These are phyloP conservation scores for Ganaspis brasiliensis DNA, from an alignment of 2,888 invertebrate genomes.

Conservation along the genomic window DNA sequence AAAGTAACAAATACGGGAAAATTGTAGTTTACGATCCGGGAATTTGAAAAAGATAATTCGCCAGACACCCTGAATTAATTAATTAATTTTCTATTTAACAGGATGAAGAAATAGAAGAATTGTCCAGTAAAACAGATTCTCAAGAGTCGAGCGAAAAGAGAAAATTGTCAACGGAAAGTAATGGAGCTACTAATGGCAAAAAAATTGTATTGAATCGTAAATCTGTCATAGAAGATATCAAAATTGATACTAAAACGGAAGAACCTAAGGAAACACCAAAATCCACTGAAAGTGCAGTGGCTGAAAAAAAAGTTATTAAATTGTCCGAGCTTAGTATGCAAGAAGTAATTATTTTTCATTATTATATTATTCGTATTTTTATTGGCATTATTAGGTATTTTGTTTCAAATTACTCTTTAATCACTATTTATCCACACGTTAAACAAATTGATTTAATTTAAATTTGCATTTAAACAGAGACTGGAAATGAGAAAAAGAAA, in stretches of 20 bases:
- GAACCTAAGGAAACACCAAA: conserved; percentile 63
- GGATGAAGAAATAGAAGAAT: conserved; percentile 79
- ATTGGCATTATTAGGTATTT: neutral
- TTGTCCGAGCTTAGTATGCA: conserved; percentile 83
- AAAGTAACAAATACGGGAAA: too few relatives aligned
- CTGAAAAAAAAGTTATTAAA: conserved; percentile 83
- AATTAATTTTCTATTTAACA: conserved; percentile 57
- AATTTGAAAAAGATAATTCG: neutral
- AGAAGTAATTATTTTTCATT: conserved; percentile 79
- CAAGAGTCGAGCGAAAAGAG: conserved; percentile 73
- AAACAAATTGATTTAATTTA: conserved; percentile 43
- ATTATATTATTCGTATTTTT: neutral
- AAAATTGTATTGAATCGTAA: conserved; percentile 84
- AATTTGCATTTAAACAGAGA: conserved; percentile 78
- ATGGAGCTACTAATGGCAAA: conserved; percentile 77
- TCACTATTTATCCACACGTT: conserved; percentile 26
- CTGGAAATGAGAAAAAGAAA: conserved; percentile 91
- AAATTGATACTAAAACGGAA: conserved; percentile 65
- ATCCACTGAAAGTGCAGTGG: conserved; percentile 50
- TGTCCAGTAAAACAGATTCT: conserved; percentile 75
- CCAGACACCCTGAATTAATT: too few relatives aligned
- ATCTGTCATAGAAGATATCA: conserved; percentile 74
- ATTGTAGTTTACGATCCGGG: too few relatives aligned
- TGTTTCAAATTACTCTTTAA: conserved; percentile 24
- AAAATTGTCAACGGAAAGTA: conserved; percentile 73